Evolutionary conservation across 2,888 invertebrate species (phyloP).

Genomic region (Habroteleia sp.): DNA sequence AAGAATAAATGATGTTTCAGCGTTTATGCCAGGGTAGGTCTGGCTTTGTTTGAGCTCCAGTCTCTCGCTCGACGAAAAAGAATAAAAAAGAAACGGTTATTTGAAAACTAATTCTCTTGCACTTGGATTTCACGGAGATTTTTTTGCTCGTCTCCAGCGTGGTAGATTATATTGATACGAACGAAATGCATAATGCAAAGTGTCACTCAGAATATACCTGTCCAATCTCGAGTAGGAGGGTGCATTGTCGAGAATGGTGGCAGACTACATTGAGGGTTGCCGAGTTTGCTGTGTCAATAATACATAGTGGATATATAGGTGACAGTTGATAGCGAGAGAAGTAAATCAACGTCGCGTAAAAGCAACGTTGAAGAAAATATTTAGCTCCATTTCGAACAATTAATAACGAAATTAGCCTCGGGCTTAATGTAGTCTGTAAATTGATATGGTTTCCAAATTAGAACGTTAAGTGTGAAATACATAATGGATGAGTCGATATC

Average conservation of each 20-base stretch:
- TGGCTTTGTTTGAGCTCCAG: not conserved
- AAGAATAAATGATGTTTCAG: too few species aligned
- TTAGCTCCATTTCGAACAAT: slow-evolving; percentile 27
- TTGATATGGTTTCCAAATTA: slow-evolving; percentile 27
- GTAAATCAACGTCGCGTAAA: slow-evolving; percentile 61
- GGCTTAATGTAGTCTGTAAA: slow-evolving; percentile 12
- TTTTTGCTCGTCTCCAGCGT: slow-evolving; percentile 41
- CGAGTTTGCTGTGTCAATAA: slow-evolving; percentile 73
- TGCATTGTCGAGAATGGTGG: slow-evolving; percentile 68
- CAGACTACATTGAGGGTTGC: slow-evolving; percentile 74
- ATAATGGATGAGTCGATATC: slow-evolving; percentile 7
- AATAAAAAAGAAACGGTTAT: slow-evolving; percentile 20
- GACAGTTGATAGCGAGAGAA: slow-evolving; percentile 67
- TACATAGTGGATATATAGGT: slow-evolving; percentile 74
- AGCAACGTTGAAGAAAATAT: slow-evolving; percentile 62
- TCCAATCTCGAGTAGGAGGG: slow-evolving; percentile 71
- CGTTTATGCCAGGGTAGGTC: too few species aligned
- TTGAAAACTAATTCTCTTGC: slow-evolving; percentile 35
- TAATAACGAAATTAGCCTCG: slow-evolving; percentile 41
- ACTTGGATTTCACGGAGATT: slow-evolving; percentile 42
- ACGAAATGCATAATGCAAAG: slow-evolving; percentile 63
- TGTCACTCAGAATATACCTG: slow-evolving; percentile 70
- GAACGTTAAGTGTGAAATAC: slow-evolving; percentile 14
- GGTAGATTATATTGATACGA: slow-evolving; percentile 62
- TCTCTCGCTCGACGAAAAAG: slow-evolving; percentile 2